Evolutionary conservation across 2,113 vertebrate species (phyloP).

Genomic region (Nipponia nippon): DNA sequence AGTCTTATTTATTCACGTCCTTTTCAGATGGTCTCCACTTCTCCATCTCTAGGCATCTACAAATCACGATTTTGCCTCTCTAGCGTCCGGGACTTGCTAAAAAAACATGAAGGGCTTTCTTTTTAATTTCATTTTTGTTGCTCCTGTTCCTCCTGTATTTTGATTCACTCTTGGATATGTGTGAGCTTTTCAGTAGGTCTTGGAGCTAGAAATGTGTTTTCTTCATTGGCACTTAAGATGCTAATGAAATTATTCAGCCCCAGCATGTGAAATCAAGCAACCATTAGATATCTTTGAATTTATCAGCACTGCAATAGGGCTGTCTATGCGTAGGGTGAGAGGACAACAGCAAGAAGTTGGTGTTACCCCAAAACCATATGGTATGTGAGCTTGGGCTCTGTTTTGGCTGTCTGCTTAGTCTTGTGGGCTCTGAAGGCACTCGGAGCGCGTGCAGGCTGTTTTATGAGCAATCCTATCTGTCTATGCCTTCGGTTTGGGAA

Average conservation of each 20-base stretch:
- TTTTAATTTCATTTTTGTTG: neutral
- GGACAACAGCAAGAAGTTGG: neutral
- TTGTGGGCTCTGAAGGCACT: neutral
- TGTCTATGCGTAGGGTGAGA: neutral
- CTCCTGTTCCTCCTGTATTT: neutral
- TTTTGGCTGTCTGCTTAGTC: no score
- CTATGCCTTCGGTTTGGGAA: neutral
- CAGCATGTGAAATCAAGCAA: fast-evolving
- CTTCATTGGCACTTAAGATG: neutral
- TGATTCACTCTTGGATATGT: neutral
- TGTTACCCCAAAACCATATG: neutral
- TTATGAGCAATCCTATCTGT: neutral
- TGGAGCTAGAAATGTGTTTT: fast-evolving
- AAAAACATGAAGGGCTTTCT: neutral
- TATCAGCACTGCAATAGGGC: fast-evolving
- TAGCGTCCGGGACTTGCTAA: neutral
- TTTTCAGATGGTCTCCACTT: neutral
- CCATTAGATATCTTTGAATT: fast-evolving
- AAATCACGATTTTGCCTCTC: neutral
- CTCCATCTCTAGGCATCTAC: neutral
- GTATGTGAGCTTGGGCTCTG: neutral
- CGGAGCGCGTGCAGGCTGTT: neutral
- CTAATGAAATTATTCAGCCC: neutral
- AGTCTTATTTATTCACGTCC: neutral
- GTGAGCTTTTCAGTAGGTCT: neutral